Evolutionary conservation across 2,888 invertebrate genomes (phyloP).

Genomic region (Drosophila subquinaria): DNA sequence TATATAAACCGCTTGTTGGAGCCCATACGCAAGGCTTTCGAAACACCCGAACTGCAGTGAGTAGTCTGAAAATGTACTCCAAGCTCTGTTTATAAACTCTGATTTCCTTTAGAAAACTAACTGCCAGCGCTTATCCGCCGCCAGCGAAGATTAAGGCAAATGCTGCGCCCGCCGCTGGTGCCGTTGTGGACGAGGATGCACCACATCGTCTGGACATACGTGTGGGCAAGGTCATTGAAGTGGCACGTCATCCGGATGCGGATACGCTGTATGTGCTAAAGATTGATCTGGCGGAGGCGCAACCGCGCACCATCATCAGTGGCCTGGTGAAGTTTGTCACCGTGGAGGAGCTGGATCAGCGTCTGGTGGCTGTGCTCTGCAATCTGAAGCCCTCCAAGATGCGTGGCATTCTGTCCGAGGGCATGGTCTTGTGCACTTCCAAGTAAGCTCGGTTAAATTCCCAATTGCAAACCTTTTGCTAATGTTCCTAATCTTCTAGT

Average conservation of each 20-base stretch:
- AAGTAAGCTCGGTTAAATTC: slow-evolving; percentile 86
- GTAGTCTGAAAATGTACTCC: slow-evolving; percentile 29
- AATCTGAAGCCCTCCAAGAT: slow-evolving; percentile 99
- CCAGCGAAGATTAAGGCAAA: slow-evolving; percentile 88
- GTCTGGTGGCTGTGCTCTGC: slow-evolving; percentile 96
- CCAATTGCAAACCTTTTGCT: neutral
- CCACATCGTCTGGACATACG: slow-evolving; percentile 94
- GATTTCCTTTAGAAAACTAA: slow-evolving; percentile 87
- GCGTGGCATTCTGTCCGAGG: slow-evolving; percentile 95
- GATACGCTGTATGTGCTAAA: slow-evolving; percentile 96
- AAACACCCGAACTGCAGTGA: slow-evolving; percentile 90
- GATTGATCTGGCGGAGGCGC: slow-evolving; percentile 94
- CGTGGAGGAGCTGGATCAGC: slow-evolving; percentile 94
- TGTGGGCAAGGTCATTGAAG: slow-evolving; percentile 94
- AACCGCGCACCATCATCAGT: slow-evolving; percentile 91
- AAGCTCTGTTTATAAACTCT: neutral
- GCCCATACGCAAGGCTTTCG: slow-evolving; percentile 95
- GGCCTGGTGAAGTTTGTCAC: slow-evolving; percentile 97
- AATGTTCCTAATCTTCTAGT: slow-evolving; percentile 76
- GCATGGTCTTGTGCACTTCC: slow-evolving; percentile 97
- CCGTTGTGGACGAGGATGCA: slow-evolving; percentile 86
- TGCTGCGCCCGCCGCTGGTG: slow-evolving; percentile 66
- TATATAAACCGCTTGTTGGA: slow-evolving; percentile 94
- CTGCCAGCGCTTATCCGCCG: slow-evolving; percentile 93
- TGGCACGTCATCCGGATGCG: slow-evolving; percentile 95